These are phyloP conservation scores for Apamea crenata DNA, from an alignment of 2,888 invertebrate genomes.

Conservation along the genomic window DNA sequence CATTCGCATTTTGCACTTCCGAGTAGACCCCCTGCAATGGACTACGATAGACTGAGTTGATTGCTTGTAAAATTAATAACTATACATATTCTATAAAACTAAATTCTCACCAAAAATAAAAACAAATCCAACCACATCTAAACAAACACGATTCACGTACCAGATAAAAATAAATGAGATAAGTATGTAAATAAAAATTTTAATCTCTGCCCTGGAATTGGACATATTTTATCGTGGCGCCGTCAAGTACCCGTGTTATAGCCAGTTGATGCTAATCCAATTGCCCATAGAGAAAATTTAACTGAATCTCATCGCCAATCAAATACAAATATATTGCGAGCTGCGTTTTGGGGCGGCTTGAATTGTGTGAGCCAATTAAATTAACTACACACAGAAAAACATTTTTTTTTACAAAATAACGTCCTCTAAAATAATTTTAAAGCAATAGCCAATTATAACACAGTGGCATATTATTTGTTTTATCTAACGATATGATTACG, in stretches of 20 bases:
- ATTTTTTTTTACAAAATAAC: background rate
- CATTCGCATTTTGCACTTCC: too few species aligned
- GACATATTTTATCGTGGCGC: conserved; percentile 78
- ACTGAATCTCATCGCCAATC: conserved; percentile 79
- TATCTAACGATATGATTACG: background rate
- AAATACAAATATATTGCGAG: conserved; percentile 76
- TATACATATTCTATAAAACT: background rate
- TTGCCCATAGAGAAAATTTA: conserved; percentile 83
- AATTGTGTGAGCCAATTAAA: background rate
- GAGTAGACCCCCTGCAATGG: too few species aligned
- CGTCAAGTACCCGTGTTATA: conserved; percentile 78
- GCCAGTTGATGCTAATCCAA: conserved; percentile 86
- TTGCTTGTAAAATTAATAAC: background rate
- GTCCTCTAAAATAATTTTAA: background rate
- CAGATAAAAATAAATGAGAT: conserved; percentile 55
- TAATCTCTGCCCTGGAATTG: conserved; percentile 67
- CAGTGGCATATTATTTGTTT: background rate
- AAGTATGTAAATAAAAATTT: conserved; percentile 56
- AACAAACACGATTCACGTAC: conserved; percentile 55
- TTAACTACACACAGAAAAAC: background rate
- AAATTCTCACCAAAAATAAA: background rate
- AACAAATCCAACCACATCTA: conserved; percentile 22
- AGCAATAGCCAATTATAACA: background rate
- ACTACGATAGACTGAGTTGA: too few species aligned
- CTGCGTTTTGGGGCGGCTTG: conserved; percentile 10